Evolutionary conservation across 2,113 vertebrate species (phyloP).

Genomic region (Chrysochloris asiatica): DNA sequence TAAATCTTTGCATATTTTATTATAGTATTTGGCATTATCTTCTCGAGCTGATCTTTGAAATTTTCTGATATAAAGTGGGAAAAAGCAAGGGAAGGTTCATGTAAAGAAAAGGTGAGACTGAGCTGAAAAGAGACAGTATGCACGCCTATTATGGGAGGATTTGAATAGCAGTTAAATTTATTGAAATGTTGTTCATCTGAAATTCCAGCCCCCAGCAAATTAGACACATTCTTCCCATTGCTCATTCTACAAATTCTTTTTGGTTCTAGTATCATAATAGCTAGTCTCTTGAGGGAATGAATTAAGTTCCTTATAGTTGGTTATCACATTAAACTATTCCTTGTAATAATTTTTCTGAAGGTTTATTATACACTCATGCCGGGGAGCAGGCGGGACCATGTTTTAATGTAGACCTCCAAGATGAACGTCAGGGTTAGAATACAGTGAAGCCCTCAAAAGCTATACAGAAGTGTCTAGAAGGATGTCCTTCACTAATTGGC

Average conservation of each 20-base stretch:
- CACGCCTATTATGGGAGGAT: neutral
- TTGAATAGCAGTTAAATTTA: neutral
- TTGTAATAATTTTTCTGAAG: neutral
- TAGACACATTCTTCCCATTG: neutral
- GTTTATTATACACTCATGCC: neutral
- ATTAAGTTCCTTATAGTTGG: neutral
- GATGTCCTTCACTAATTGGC: rapidly evolving
- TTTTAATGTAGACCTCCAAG: neutral
- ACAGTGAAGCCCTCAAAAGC: neutral
- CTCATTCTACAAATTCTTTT: neutral
- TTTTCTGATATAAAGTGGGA: too few relatives aligned
- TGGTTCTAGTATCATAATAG: neutral
- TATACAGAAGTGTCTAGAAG: neutral
- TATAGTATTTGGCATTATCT: too few relatives aligned
- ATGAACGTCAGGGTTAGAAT: neutral
- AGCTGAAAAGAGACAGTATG: neutral
- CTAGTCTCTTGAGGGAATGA: neutral
- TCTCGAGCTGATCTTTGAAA: too few relatives aligned
- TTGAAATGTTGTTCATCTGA: neutral
- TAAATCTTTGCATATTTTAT: too few relatives aligned
- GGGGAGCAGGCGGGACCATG: too few relatives aligned
- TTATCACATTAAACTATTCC: neutral
- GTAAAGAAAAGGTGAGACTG: neutral
- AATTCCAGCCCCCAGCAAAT: neutral
- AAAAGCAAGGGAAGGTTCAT: neutral